Evolutionary conservation across 2,888 invertebrate species (phyloP), one percentile per base, ranked within the genome.

Genomic region (Zonitis immaculata): DNA sequence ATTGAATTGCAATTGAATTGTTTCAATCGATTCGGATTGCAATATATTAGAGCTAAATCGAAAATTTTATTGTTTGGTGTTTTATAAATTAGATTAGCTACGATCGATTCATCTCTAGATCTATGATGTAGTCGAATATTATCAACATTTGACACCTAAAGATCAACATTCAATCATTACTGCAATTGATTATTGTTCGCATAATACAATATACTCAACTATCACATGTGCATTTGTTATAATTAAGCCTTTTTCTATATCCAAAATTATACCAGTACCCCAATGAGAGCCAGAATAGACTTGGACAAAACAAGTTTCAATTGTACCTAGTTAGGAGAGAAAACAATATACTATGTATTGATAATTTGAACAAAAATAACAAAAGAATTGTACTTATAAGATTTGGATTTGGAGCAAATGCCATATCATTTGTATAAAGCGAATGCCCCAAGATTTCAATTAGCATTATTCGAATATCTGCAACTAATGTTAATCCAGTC

Each of bases 181-280:
- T 22, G 3, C 22, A 22, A 12, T 46, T 32, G 18, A 3, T 26
- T 32, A n/a, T n/a, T n/a, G n/a, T n/a, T n/a, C n/a, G n/a, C n/a
- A n/a, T n/a, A n/a, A n/a, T n/a, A 14, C 32, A 14, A 35, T 8
- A 25, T 7, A 26, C 46, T 45, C 45, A 35, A 72, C 76, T 49
- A 84, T 79, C 51, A 84, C 82, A 67, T 85, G 85, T 0, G 84
- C 78, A 70, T 83, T 84, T 0, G 84, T 85, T 60, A 83, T 68
- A 46, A 84, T 76, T 60, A 78, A 77, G 0, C 83, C 84, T 18
- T 68, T 66, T 18, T 63, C 57, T 35, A 66, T 65, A 18, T 76
- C 75, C 2, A 83, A 75, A 35, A 84, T 68, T 50, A 83, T 74
- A 30, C 82, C 84, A 6, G 83, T 80, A 47, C 85, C 85, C 84